Evolutionary conservation across 2,888 invertebrate genomes (phyloP), one percentile per base, ranked within the genome.

Genomic region (Agonum fuliginosum): DNA sequence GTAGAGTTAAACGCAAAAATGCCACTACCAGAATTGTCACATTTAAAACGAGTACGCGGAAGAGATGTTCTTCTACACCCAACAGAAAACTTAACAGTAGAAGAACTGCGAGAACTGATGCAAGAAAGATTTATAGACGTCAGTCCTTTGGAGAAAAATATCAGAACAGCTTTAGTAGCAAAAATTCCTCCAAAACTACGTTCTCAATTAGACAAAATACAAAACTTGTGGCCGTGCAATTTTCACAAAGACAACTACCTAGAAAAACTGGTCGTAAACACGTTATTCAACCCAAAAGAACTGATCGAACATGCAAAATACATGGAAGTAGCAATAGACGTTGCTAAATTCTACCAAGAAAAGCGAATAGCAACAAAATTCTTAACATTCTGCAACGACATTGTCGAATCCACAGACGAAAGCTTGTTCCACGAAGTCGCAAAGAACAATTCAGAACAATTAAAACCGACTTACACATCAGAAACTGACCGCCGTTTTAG

Each of bases 221-320:
- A 89, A 10, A 87, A 88, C 71, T 85, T 90, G 48, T 97, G 97
- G 97, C 93, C 96, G 0, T 91, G 94, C 72, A 95, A 95, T 83
- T 97, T 96, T 84, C 96, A 96, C 86, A 93, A 93, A 0, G 92
- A 95, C 83, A 90, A 91, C 78, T 90, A 91, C 79, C 83, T 93
- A n/a, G 96, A 96, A 83, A 90, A 89, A 58, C 83, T 95, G 8
- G 85, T 91, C 1, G 88, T 89, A 8, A 92, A 91, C 12, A 87
- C 87, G 0, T 88, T 92, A 78, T 96, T 96, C 82, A 85, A 84
- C 0, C 78, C 80, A 0, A 80, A 84, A 0, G 91, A 95, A 79
- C 81, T 91, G 0, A 78, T 84, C 1, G 83, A 84, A 3, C 93
- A 95, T 81, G 88, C 87, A 58, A 83, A 84, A 4, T 92, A 90